Evolutionary conservation across 2,113 vertebrate genomes (phyloP), one percentile per base, ranked within the genome.

Genomic region (Balaeniceps rex): DNA sequence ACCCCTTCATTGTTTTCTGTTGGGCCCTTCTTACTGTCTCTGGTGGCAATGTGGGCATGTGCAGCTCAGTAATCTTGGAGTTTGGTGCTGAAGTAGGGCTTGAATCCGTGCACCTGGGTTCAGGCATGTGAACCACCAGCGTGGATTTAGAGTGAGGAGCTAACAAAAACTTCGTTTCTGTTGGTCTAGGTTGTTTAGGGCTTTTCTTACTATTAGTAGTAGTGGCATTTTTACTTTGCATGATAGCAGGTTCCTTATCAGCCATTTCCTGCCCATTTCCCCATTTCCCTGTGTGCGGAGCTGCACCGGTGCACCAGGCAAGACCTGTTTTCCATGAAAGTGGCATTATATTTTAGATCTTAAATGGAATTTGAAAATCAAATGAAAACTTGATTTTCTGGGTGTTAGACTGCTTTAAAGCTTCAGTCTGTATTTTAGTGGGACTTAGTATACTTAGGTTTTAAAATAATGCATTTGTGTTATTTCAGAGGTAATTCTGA

Each of bases 251-350:
- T 54, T 71, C 34, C 24, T 76, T 42, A 34, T 15, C 34, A 34
- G 42, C 58, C 3, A 2, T n/a, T 47, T 81, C 15, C n/a, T 40
- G n/a, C n/a, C 58, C 3, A 2, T n/a, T 47, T 81, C 15, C n/a
- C n/a, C n/a, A n/a, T 40, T 55, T 79, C 10, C 9, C 8, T 0
- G 0, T 4, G 0, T 33, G 16, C 26, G n/a, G 66, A 70, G 47
- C 38, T 52, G 57, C 18, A 19, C 36, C 1, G 2, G 14, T 38
- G 71, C 76, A 52, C 42, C 61, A 34, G 71, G 19, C 36, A 75
- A 66, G 33, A 15, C 18, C 40, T 34, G 19, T 46, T 76, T 69
- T n/a, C 42, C 21, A 12, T 65, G 52, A 65, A 72, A 55, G 28
- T 5, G n/a, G 15, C 5, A 11, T 55, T 55, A 13, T 16, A 17